Conservation (phyloP, 1,140 invertebrate species). For the Sitodiplosis mosellana region DNA sequence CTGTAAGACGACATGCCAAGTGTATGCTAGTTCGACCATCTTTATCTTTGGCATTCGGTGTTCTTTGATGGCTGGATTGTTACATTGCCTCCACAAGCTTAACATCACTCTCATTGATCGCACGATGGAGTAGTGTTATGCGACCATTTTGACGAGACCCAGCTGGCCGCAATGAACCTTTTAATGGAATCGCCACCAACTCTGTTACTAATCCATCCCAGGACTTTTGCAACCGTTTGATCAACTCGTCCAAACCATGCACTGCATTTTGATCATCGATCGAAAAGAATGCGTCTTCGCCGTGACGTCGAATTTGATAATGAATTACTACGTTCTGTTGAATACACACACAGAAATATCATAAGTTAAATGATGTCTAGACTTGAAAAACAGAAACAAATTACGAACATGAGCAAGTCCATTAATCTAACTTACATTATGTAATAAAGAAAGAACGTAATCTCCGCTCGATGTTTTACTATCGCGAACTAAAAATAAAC, state of each 20-base stretch:
- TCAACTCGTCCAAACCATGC: constrained; percentile 71
- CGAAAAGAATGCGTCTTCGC: constrained; percentile 74
- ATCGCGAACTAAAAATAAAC: constrained; percentile 74
- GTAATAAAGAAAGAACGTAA: constrained; percentile 73
- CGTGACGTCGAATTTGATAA: constrained; percentile 71
- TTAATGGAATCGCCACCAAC: constrained; percentile 26
- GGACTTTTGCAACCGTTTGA: constrained; percentile 60
- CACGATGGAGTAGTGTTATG: constrained; percentile 68
- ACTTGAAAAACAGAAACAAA: too few relatives aligned
- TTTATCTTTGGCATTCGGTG: constrained; percentile 72
- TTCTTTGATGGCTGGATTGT: constrained; percentile 19
- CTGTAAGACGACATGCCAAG: constrained; percentile 51
- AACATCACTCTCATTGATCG: constrained; percentile 46
- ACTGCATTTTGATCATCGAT: constrained; percentile 69
- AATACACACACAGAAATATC: neutral
- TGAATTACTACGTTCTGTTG: constrained; percentile 50
- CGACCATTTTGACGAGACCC: constrained; percentile 62
- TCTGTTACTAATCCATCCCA: constrained; percentile 42
- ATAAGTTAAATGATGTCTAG: constrained; percentile 3
- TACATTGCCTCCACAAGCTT: constrained; percentile 62
- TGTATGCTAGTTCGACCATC: constrained; percentile 78
- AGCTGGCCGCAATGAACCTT: constrained; percentile 61
- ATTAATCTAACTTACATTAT: constrained; percentile 26
- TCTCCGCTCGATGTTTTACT: constrained; percentile 73
- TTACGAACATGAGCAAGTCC: too few relatives aligned